Base-by-base conservation (phyloP, 2,797 vertebrate genomes). In the Acestrorhynchus altus region DNA sequence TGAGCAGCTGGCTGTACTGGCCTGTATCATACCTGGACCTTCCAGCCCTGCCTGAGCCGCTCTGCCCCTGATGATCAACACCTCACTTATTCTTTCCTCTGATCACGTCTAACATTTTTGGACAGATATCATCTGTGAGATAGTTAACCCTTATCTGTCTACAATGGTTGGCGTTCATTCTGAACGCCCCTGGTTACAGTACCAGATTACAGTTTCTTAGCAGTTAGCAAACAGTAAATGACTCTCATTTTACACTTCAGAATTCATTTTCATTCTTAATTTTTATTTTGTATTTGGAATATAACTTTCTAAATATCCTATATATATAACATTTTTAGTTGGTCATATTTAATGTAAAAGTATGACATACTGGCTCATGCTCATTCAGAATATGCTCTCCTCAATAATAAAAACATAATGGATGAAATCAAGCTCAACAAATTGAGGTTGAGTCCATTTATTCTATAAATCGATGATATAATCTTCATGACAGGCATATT, bases 31-130 rank as follows among this genome's bases (percentile, higher is more conserved):
- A 57, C 68, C 68, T 56, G 1, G 22, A 18, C 47, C n/a, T 35
- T 67, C 24, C 12, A 16, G 65, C 20, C 46, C 54, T 39, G 44
- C 67, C 8, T 46, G 40, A 46, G 66, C 47, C 66, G 35, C 24
- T 20, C 46, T 28, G 22, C 42, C 49, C 8, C 65, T 87, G 83
- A 84, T 84, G 82, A 87, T 83, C 79, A 83, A 86, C 87, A 83
- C 80, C 84, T 72, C 47, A 72, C 70, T 77, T 76, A 64, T 67
- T 80, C 72, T 61, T 64, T 51, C 71, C 42, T 78, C 84, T 81
- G 81, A 72, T 90, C 94, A 94, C 92, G 94, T 92, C 91, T 94
- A 78, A 89, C 91, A 92, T 95, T 90, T 92, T 92, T 91, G 79
- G 84, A 64, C 86, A 94, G 92, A 95, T 95, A 83, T 89, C 93